These are phyloP conservation scores for Cotesia glomerata DNA, from an alignment of 1,140 invertebrate genomes.

Conservation along the genomic window DNA sequence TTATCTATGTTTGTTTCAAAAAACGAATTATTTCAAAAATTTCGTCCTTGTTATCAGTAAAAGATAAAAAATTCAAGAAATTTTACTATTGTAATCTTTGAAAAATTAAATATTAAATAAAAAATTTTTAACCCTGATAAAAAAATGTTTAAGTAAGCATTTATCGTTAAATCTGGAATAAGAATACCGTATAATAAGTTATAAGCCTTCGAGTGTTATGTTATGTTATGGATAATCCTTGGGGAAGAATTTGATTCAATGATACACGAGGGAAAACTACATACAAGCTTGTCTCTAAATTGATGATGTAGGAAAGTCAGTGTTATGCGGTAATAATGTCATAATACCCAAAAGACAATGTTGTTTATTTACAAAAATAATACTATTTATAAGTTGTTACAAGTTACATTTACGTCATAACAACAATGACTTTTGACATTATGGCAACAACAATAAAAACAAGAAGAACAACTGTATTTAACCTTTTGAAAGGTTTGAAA, in stretches of 20 bases:
- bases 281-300: background rate
- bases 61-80: too few species aligned
- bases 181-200: background rate
- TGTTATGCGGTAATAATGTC: too few species aligned
- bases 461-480: background rate
- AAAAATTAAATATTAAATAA: too few species aligned
- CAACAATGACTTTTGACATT: background rate
- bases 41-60: too few species aligned
- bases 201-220: background rate
- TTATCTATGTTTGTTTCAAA: too few species aligned
- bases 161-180: background rate
- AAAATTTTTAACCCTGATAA: too few species aligned
- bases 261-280: background rate
- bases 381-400: background rate
- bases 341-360: background rate
- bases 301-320: too few species aligned
- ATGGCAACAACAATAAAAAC: background rate
- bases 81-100: too few species aligned
- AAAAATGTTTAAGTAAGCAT: background rate
- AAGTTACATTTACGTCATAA: background rate
- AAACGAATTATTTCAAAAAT: too few species aligned
- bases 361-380: too few species aligned
- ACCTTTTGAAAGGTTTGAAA: background rate
- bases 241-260: background rate
- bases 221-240: conserved; percentile 2